These are phyloP conservation scores for Brassicogethes aeneus DNA, from an alignment of 2,888 invertebrate species.

Conservation along the genomic window DNA sequence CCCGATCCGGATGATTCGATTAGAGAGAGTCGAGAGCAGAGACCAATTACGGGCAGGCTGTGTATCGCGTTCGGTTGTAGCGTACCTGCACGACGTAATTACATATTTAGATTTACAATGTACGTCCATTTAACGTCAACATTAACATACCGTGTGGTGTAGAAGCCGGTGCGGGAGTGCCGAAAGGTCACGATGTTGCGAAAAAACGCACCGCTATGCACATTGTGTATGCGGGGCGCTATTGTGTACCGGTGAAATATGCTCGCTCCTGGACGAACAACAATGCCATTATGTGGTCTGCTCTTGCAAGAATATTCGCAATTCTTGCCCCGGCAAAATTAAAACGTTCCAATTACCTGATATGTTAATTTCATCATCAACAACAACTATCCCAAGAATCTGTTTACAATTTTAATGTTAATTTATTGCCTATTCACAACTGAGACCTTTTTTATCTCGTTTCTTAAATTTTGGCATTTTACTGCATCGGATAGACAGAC, in stretches of 20 bases:
- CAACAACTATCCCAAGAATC: too few relatives aligned
- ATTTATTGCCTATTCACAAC: too few relatives aligned
- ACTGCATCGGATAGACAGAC: too few relatives aligned
- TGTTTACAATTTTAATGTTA: too few relatives aligned
- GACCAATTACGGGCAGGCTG: constrained; percentile 9
- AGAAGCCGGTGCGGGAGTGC: constrained; percentile 18
- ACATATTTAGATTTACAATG: constrained; percentile 23
- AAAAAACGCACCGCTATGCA: constrained; percentile 23
- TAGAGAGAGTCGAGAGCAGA: too few relatives aligned
- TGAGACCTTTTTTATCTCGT: too few relatives aligned
- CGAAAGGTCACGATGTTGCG: constrained; percentile 21
- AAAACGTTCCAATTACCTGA: constrained; percentile 24
- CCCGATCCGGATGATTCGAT: constrained; percentile 6
- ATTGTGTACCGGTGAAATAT: constrained; percentile 27
- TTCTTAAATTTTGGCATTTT: too few relatives aligned
- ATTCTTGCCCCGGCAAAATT: constrained; percentile 14
- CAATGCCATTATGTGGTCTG: constrained; percentile 30
- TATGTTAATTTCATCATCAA: constrained; percentile 26
- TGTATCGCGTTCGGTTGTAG: constrained; percentile 10
- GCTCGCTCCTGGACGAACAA: constrained; percentile 16
- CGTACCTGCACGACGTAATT: constrained; percentile 16
- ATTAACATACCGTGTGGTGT: constrained; percentile 27
- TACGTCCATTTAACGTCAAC: constrained; percentile 25
- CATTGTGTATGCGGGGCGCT: constrained; percentile 20
- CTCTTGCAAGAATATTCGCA: constrained; percentile 2